Conservation (phyloP, 2,888 invertebrate species). For the Trissolcus japonicus region DNA sequence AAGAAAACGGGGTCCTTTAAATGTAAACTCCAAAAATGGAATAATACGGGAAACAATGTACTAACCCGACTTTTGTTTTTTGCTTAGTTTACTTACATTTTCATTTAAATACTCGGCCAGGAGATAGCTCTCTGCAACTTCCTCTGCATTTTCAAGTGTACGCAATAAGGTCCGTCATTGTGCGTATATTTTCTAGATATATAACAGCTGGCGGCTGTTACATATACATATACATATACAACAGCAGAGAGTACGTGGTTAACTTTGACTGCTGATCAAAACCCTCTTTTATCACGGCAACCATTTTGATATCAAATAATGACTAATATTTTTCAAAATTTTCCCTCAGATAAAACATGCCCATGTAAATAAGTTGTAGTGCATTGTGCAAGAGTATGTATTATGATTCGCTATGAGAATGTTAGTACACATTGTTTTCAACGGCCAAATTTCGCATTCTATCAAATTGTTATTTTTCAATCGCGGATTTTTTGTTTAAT, state of each 20-base stretch:
- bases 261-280: slow-evolving; percentile 40
- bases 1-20: slow-evolving; percentile 47
- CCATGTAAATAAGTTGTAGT: too few species aligned
- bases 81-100: slow-evolving; percentile 45
- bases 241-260: slow-evolving; percentile 1
- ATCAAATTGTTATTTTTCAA: slow-evolving; percentile 26
- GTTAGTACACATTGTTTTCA: neutral
- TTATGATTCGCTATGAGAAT: too few species aligned
- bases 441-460: slow-evolving; percentile 2
- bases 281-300: slow-evolving; percentile 35
- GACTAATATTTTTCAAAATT: too few species aligned
- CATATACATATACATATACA: too few species aligned
- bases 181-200: slow-evolving; percentile 51
- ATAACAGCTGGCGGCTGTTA: too few species aligned
- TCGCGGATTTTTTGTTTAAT: slow-evolving; percentile 22
- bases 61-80: slow-evolving; percentile 52
- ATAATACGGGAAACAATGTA: slow-evolving; percentile 51
- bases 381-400: too few species aligned
- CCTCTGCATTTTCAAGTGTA: slow-evolving; percentile 40
- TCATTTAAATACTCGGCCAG: slow-evolving; percentile 40
- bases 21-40: slow-evolving; percentile 47
- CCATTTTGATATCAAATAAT: neutral
- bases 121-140: slow-evolving; percentile 44
- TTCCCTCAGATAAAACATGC: too few species aligned
- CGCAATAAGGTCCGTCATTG: slow-evolving; percentile 33